Evolutionary conservation across 2,888 invertebrate species (phyloP).

Genomic region (Andrena hattorfiana): DNA sequence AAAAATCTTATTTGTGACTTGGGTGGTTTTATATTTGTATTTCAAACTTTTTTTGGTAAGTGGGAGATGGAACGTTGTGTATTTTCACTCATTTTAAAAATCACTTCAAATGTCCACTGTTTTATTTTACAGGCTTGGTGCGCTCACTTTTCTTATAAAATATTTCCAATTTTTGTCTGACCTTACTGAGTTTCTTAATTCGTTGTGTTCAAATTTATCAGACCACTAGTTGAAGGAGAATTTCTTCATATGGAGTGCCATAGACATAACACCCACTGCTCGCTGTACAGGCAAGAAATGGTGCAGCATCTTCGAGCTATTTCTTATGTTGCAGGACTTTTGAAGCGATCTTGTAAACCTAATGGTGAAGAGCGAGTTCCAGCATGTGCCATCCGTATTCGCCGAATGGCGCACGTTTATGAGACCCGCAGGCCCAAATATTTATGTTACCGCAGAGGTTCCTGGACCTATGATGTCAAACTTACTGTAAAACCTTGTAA

Average conservation of each 20-base stretch:
- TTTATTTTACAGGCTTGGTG: no score
- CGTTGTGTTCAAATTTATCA: no score
- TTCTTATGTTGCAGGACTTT: slow-evolving; percentile 19
- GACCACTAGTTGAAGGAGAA: no score
- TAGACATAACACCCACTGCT: not conserved
- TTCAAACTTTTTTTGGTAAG: no score
- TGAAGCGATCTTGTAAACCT: slow-evolving; percentile 26
- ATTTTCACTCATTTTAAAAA: no score
- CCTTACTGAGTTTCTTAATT: no score
- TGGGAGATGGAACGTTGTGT: no score
- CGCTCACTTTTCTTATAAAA: no score
- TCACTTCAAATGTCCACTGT: no score
- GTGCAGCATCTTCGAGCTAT: not conserved
- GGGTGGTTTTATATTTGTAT: no score
- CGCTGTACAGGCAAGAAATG: not conserved
- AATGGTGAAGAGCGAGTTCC: slow-evolving; percentile 41
- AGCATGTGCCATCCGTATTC: slow-evolving; percentile 54
- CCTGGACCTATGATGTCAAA: slow-evolving; percentile 68
- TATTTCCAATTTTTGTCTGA: no score
- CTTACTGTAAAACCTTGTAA: slow-evolving; percentile 48
- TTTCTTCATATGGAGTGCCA: not conserved
- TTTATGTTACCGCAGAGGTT: slow-evolving; percentile 67
- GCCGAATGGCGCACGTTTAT: slow-evolving; percentile 64
- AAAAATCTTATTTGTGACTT: no score
- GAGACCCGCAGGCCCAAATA: slow-evolving; percentile 66